Conservation (phyloP, 2,888 invertebrate species). For the Acanthoscelides obtectus region DNA sequence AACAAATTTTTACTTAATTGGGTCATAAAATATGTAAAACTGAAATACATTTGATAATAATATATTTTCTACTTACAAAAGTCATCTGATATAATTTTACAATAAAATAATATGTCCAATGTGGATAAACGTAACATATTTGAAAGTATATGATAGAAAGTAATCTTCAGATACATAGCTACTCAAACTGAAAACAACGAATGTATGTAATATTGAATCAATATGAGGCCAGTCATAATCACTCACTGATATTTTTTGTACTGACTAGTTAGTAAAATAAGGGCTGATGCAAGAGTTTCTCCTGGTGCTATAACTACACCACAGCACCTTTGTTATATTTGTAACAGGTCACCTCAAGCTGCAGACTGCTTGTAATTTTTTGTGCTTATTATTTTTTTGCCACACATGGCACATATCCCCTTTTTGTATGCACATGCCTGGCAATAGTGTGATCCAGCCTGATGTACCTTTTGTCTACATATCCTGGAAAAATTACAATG, state of each 20-base stretch:
- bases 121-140: no score
- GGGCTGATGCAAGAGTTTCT: background rate
- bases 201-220: no score
- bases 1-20: no score
- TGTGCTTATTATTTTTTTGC: conserved; percentile 89
- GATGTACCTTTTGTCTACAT: conserved; percentile 91
- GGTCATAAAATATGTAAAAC: no score
- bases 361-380: conserved; percentile 92
- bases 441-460: conserved; percentile 95
- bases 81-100: no score
- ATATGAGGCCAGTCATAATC: conserved; percentile 6
- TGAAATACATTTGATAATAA: no score
- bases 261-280: background rate
- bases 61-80: no score
- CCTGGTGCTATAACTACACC: no score
- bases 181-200: no score
- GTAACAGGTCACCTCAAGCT: conserved; percentile 51
- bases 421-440: conserved; percentile 98
- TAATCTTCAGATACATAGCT: no score
- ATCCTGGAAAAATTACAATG: conserved; percentile 66
- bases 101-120: no score
- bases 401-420: conserved; percentile 99
- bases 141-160: no score
- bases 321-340: background rate
- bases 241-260: conserved; percentile 1